These are phyloP conservation scores for Phylloscopus trochilus DNA, from an alignment of 2,113 vertebrate genomes.

Conservation along the genomic window DNA sequence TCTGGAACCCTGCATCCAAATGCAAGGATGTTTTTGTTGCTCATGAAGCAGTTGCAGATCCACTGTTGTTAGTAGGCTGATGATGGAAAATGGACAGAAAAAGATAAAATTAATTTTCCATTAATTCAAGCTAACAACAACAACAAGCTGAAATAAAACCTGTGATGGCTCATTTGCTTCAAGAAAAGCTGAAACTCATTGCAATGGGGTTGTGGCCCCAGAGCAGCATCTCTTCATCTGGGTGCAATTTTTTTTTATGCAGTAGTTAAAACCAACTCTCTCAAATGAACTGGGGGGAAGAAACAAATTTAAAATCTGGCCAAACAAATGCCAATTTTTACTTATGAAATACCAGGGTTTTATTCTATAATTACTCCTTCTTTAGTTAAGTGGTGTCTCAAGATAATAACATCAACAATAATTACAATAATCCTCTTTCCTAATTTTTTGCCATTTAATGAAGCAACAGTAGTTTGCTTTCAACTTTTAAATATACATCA, in stretches of 20 bases:
- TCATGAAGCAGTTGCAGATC: background rate
- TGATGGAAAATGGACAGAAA: background rate
- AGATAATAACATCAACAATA: background rate
- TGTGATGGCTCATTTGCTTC: background rate
- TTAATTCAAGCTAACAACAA: background rate
- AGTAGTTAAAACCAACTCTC: background rate
- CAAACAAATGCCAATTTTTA: background rate
- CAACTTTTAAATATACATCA: background rate
- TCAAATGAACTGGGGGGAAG: background rate
- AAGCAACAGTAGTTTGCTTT: background rate
- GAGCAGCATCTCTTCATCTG: background rate
- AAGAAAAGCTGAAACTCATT: background rate
- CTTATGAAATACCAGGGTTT: background rate
- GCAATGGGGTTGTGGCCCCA: background rate
- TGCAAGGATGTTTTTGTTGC: background rate
- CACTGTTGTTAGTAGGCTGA: background rate
- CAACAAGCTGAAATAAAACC: background rate
- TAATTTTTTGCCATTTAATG: background rate
- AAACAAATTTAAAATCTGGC: background rate
- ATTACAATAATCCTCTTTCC: background rate
- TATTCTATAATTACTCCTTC: background rate
- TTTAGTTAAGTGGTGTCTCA: background rate
- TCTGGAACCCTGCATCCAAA: background rate
- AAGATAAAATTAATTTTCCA: background rate
- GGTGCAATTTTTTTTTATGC: background rate